A percentile compares a stretch with the other conserved stretches of the same genome.
Conservation (phyloP, 2,113 vertebrate genomes). For the Campylorhamphus procurvoides region DNA sequence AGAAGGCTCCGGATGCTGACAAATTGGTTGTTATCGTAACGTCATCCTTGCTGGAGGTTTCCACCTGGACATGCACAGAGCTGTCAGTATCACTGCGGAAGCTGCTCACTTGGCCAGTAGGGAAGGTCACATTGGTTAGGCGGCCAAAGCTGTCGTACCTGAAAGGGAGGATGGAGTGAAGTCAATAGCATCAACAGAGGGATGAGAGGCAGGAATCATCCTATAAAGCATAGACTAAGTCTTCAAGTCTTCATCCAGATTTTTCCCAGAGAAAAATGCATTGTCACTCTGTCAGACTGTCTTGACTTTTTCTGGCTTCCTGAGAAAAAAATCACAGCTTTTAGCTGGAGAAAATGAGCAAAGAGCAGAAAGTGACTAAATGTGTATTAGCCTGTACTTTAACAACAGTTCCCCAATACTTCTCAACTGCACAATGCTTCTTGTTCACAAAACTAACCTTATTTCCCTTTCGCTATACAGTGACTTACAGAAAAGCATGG, state of each 20-base stretch:
- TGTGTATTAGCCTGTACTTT: background rate
- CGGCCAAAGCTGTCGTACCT: slow-evolving; percentile 96
- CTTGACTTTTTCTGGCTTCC: background rate
- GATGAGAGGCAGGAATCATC: background rate
- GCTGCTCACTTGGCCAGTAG: slow-evolving; percentile 94
- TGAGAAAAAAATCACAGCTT: background rate
- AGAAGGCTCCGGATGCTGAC: slow-evolving; percentile 95
- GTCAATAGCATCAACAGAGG: background rate
- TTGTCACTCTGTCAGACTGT: background rate
- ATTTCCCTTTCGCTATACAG: background rate
- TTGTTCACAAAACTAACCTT: background rate
- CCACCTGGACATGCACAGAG: slow-evolving; percentile 89
- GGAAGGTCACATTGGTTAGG: slow-evolving; percentile 96
- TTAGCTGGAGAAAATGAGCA: background rate
- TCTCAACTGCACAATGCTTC: background rate
- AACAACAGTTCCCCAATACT: background rate
- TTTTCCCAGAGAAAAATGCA: background rate
- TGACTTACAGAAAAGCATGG: background rate
- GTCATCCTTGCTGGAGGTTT: slow-evolving; percentile 94
- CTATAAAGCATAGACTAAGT: background rate
- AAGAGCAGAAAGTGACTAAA: background rate
- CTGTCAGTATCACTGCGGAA: slow-evolving; percentile 91
- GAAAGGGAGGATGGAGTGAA: slow-evolving; percentile 27
- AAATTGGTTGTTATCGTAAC: slow-evolving; percentile 96
- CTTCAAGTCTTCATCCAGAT: background rate